phyloP scores from a whole-genome alignment of 1,140 invertebrate genomes.

The Laupala kohalensis region DNA sequence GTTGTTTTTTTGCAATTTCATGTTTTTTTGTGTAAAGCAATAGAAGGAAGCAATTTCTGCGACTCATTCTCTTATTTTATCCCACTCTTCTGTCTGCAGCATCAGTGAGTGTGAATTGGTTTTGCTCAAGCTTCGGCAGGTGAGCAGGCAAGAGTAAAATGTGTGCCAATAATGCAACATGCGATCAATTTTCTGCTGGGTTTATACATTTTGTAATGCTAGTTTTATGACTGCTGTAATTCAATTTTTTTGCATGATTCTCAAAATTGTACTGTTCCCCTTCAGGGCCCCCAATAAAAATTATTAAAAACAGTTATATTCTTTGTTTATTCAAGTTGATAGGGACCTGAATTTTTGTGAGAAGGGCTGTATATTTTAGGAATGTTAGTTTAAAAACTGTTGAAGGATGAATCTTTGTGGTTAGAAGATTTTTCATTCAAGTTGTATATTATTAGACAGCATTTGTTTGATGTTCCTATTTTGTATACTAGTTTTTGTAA shows the following conservation, averaged over 20 bases:
- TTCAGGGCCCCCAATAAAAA: conserved; percentile 15
- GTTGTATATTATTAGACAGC: not conserved
- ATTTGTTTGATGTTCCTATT: not conserved
- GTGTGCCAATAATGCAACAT: conserved; percentile 13
- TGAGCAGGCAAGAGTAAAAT: not conserved
- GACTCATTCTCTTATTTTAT: not conserved
- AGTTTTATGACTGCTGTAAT: conserved; percentile 14
- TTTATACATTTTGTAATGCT: conserved; percentile 16
- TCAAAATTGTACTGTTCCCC: conserved; percentile 13
- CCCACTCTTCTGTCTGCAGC: not conserved
- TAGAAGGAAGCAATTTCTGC: conserved; percentile 8
- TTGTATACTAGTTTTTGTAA: not conserved
- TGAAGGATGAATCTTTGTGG: not conserved
- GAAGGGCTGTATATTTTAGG: not conserved
- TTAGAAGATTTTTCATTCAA: not conserved
- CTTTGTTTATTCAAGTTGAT: not conserved
- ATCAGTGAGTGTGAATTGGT: not conserved
- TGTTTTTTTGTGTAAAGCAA: conserved; percentile 10
- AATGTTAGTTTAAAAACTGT: not conserved
- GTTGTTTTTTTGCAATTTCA: conserved; percentile 8
- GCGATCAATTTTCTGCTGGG: conserved; percentile 11
- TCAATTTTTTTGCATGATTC: conserved; percentile 13
- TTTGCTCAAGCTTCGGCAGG: conserved; percentile 4
- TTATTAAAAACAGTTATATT: conserved; percentile 10
- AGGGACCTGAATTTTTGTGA: not conserved